Percentiles rank a stretch among this genome's conserved stretches.
These are phyloP conservation scores for Lerista edwardsae DNA, from an alignment of 2,797 vertebrate genomes.

Conservation along the genomic window DNA sequence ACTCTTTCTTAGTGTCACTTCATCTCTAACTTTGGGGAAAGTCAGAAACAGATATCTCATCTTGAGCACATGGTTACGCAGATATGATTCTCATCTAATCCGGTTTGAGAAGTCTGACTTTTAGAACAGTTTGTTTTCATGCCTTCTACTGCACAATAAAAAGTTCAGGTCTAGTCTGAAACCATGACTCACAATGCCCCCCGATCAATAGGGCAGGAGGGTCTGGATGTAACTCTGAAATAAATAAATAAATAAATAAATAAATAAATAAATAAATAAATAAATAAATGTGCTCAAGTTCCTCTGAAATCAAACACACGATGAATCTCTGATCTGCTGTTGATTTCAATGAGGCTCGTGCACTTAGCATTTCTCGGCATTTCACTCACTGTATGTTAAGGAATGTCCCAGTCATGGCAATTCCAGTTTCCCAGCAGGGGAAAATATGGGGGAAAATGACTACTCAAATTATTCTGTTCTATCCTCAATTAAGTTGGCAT, in stretches of 20 bases:
- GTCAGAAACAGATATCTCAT: neutral
- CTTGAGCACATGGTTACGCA: neutral
- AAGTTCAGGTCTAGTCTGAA: neutral
- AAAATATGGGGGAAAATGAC: neutral
- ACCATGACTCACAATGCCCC: neutral
- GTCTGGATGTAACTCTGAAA: neutral
- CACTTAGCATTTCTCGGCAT: neutral
- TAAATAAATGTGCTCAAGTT: neutral
- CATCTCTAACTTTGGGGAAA: neutral
- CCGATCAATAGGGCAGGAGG: neutral
- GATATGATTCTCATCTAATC: neutral
- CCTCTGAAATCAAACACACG: conserved; percentile 1
- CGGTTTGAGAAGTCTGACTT: neutral
- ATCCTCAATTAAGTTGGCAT: neutral
- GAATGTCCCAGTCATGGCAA: neutral
- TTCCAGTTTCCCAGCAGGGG: neutral
- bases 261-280: neutral
- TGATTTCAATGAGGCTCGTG: neutral
- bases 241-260: neutral
- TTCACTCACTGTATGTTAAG: neutral
- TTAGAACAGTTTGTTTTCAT: neutral
- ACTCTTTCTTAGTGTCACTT: neutral
- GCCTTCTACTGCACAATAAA: neutral
- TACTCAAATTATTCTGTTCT: neutral
- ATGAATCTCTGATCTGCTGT: neutral